Conservation (phyloP, 2,797 vertebrate genomes). For the Holocentrus rufus region DNA sequence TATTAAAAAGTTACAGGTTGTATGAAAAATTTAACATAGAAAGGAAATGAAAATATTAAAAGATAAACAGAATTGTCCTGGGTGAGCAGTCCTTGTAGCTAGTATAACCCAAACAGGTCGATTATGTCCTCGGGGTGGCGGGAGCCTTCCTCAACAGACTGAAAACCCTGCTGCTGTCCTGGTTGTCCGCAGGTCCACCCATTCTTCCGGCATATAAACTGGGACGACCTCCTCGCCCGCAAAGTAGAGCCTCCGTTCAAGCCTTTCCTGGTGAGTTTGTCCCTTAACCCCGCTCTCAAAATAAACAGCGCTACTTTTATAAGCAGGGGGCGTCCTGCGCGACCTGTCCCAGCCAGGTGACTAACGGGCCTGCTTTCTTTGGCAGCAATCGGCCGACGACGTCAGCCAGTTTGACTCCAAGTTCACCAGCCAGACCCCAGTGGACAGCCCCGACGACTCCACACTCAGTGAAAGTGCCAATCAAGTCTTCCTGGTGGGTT, state of each 20-base stretch:
- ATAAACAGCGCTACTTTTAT: background rate
- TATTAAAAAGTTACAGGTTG: background rate
- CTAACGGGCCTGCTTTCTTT: slow-evolving; percentile 24
- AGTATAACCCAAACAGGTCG: background rate
- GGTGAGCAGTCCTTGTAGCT: background rate
- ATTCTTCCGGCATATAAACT: slow-evolving; percentile 95
- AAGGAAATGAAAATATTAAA: background rate
- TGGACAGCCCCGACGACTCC: slow-evolving; percentile 96
- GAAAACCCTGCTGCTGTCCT: background rate
- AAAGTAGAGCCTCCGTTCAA: slow-evolving; percentile 96
- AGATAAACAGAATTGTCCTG: background rate
- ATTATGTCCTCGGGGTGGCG: background rate
- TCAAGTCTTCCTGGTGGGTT: slow-evolving; percentile 93
- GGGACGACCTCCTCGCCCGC: slow-evolving; percentile 93
- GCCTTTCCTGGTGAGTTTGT: slow-evolving; percentile 88
- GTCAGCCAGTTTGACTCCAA: slow-evolving; percentile 98
- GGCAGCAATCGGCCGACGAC: slow-evolving; percentile 92
- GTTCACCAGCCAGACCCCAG: slow-evolving; percentile 97
- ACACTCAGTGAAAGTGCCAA: slow-evolving; percentile 98
- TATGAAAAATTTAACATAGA: background rate
- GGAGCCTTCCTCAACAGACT: background rate
- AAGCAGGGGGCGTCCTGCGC: background rate
- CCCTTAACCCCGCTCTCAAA: background rate
- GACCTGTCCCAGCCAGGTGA: background rate
- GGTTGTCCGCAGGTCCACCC: slow-evolving; percentile 82